phyloP scores from a whole-genome alignment of 2,888 invertebrate genomes.

The Coleophora deauratella region DNA sequence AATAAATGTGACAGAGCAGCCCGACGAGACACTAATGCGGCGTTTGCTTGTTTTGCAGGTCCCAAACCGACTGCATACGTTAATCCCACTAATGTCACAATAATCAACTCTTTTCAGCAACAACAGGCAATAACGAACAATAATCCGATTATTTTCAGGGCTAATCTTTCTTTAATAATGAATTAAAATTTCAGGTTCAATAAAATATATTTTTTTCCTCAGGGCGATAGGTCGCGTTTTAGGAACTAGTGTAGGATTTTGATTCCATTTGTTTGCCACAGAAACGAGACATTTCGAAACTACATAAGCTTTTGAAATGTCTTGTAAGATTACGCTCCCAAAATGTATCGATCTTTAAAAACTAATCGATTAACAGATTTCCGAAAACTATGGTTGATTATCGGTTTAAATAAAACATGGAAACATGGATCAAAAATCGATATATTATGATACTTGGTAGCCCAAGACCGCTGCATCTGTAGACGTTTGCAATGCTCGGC shows the following conservation, averaged over 20 bases:
- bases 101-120: slow-evolving; percentile 42
- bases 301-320: too few relatives aligned
- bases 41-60: slow-evolving; percentile 47
- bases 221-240: slow-evolving; percentile 26
- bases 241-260: neutral
- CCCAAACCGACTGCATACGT: slow-evolving; percentile 31
- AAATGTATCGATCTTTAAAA: too few relatives aligned
- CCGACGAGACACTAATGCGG: slow-evolving; percentile 35
- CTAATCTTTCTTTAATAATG: slow-evolving; percentile 25
- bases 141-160: slow-evolving; percentile 59
- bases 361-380: too few relatives aligned
- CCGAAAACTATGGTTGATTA: too few relatives aligned
- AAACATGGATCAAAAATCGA: too few relatives aligned
- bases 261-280: too few relatives aligned
- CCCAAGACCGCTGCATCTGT: too few relatives aligned
- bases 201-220: slow-evolving; percentile 45
- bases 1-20: neutral
- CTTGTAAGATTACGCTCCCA: too few relatives aligned
- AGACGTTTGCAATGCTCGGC: too few relatives aligned
- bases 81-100: slow-evolving; percentile 19
- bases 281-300: too few relatives aligned
- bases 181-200: slow-evolving; percentile 58
- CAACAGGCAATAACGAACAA: slow-evolving; percentile 25
- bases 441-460: too few relatives aligned
- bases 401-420: too few relatives aligned